Percentiles rank a stretch among this genome's conserved stretches.
Evolutionary conservation across 2,113 vertebrate genomes (phyloP).

Genomic region (Microtus richardsoni): DNA sequence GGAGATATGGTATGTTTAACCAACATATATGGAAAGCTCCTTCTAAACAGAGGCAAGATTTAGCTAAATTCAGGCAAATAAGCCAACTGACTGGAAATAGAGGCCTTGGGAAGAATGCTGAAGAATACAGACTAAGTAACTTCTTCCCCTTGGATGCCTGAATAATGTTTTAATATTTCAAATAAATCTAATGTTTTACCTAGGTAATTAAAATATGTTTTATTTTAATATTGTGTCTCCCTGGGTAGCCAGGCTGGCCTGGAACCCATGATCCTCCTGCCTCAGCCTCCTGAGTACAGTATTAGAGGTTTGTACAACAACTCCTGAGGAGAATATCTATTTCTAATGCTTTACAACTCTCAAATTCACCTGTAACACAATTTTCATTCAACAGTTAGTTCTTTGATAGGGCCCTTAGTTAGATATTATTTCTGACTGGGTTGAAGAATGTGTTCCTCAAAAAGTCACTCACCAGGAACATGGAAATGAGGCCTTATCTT

Average conservation of each 20-base stretch:
- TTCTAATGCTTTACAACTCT: not conserved
- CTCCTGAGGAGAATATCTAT: not conserved
- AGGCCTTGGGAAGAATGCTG: not conserved
- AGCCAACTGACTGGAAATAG: not conserved
- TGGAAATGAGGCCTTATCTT: not conserved
- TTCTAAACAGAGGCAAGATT: not conserved
- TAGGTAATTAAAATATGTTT: not conserved
- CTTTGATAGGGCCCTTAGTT: not conserved
- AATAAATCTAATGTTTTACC: not conserved
- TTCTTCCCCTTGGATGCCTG: not conserved
- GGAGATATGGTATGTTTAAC: not conserved
- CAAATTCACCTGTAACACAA: not conserved
- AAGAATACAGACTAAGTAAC: not conserved
- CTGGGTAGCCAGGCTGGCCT: not conserved
- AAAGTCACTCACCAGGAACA: not conserved
- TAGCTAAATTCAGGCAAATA: not conserved
- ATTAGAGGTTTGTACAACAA: not conserved
- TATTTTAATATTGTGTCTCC: not conserved
- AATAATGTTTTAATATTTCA: not conserved
- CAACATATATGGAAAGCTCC: not conserved
- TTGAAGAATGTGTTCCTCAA: not conserved
- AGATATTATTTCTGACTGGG: not conserved
- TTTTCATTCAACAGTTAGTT: not conserved
- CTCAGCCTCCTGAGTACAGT: not conserved
- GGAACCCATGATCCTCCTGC: not conserved